Evolutionary conservation across 2,797 vertebrate genomes (phyloP).

Genomic region (Cynopterus sphinx): DNA sequence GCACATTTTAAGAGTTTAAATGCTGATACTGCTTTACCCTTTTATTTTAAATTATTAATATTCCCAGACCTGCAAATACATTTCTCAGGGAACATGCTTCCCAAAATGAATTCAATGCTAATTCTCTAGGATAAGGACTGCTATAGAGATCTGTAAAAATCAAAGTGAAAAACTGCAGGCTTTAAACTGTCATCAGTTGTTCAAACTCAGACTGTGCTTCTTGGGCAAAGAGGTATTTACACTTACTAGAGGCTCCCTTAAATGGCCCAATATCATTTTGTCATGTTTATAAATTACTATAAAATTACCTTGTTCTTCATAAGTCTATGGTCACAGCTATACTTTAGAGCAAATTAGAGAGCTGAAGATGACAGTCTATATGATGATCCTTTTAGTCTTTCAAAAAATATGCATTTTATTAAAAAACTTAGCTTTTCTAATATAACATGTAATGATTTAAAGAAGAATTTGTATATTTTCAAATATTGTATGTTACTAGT

Average conservation of each 20-base stretch:
- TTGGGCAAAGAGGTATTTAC: background rate
- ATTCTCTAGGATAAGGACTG: background rate
- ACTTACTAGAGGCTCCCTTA: background rate
- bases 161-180: background rate
- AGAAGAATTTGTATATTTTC: background rate
- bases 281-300: background rate
- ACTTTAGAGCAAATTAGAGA: background rate
- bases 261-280: background rate
- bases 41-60: conserved; percentile 58
- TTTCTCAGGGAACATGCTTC: background rate
- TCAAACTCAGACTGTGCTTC: background rate
- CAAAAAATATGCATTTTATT: background rate
- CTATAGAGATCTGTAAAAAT: background rate
- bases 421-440: background rate
- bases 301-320: background rate
- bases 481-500: background rate
- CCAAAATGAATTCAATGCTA: background rate
- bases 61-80: background rate
- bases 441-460: background rate
- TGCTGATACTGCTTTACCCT: background rate
- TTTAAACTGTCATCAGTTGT: background rate
- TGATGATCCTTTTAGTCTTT: background rate
- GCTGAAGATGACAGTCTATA: background rate
- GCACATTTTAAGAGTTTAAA: conserved; percentile 8
- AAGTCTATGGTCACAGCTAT: background rate